A percentile compares a stretch with the other conserved stretches of the same genome.
phyloP scores from a whole-genome alignment of 2,888 invertebrate species.

The Linyphia triangularis region DNA sequence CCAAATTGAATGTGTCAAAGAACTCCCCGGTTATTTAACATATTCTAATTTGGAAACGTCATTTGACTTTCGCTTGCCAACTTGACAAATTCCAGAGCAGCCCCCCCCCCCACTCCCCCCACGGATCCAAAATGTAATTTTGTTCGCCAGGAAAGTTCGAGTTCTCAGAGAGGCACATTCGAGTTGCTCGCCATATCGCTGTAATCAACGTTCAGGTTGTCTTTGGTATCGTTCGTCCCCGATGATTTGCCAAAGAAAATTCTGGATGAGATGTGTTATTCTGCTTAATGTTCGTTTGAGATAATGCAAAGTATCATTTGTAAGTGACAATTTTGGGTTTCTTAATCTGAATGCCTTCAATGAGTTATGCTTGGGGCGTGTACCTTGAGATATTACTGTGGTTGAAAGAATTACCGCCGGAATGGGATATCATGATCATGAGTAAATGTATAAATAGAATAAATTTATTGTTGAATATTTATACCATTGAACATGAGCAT shows the following conservation, averaged over 20 bases:
- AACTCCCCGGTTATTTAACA: conserved; percentile 60
- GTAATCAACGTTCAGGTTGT: not conserved
- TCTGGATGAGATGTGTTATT: not conserved
- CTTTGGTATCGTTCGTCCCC: not conserved
- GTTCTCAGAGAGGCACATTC: not conserved
- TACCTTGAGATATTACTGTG: too few relatives aligned
- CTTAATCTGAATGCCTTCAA: not conserved
- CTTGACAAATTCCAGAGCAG: conserved; percentile 58
- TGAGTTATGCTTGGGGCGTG: too few relatives aligned
- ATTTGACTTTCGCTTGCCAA: conserved; percentile 42
- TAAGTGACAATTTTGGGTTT: not conserved
- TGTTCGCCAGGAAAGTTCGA: not conserved
- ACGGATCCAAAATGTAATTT: conserved; percentile 35
- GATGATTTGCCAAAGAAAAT: not conserved
- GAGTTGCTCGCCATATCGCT: not conserved
- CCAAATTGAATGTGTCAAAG: conserved; percentile 54
- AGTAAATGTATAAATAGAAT: too few relatives aligned
- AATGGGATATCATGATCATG: too few relatives aligned
- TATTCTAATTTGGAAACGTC: conserved; percentile 59
- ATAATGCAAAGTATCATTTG: not conserved
- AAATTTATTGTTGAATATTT: too few relatives aligned
- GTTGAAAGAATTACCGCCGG: too few relatives aligned
- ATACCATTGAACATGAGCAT: too few relatives aligned
- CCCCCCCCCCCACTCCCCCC: conserved; percentile 18
- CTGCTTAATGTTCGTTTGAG: not conserved